Base-by-base conservation (phyloP, 2,888 invertebrate genomes). In the Tridacna crocea region DNA sequence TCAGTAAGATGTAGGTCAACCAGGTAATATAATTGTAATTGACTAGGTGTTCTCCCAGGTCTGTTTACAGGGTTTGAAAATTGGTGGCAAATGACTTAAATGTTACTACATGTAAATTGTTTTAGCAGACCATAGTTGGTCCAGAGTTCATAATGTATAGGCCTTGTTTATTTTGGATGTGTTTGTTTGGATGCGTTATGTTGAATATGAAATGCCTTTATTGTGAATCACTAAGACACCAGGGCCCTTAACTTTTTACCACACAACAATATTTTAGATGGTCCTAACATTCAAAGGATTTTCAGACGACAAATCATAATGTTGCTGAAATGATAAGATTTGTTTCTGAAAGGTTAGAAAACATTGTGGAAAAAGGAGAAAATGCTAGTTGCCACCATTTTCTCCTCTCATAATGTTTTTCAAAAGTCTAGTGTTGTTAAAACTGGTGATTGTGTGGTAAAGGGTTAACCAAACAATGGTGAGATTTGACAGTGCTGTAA, bases 11-110 rank as follows among this genome's bases (percentile, higher is more conserved):
- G n/a, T 68, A 68, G 68, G 68, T 68, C 68, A 68, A 47, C 46
- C 68, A 68, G 68, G 68, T 68, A 68, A 68, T 68, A 26, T 68
- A 68, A 19, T 47, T 68, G 68, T 68, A 68, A 68, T 68, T 68
- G 68, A 47, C 68, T 46, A 68, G 68, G 68, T 68, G 68, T 68
- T 11, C 22, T 68, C 46, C n/a, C 17, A 17, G 46, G n/a, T 68
- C 68, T 68, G 68, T 47, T 47, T 47, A 47, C 47, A 68, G 19
- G 8, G 17, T 47, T 47, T 68, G 36, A 68, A 27, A 68, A 68
- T 68, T 46, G 68, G 46, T 68, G 19, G 12, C 36, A 68, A 68
- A 17, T 68, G 68, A 68, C 68, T 68, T 46, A 46, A 68, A 68
- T 68, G 47, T 47, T n/a, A n/a, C 68, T 46, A 15, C 26, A 24